A percentile compares a stretch with the other conserved stretches of the same genome.
phyloP scores from a whole-genome alignment of 2,113 vertebrate genomes.

The Conger conger region DNA sequence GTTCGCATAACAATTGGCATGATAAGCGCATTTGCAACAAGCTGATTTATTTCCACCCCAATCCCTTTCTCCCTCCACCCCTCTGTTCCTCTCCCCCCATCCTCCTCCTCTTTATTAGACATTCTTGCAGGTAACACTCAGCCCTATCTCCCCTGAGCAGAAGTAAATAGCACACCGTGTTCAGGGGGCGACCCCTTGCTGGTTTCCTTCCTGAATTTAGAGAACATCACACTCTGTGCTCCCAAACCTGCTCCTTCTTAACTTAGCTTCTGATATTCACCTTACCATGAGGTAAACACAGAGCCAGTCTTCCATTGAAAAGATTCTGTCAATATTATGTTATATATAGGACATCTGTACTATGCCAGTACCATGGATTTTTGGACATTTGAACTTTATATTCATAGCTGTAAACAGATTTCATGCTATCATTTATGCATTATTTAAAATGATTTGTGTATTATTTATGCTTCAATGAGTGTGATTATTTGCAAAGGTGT shows the following conservation, averaged over 20 bases:
- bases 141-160: constrained; percentile 17
- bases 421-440: neutral
- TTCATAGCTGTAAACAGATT: neutral
- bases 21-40: constrained; percentile 31
- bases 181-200: constrained; percentile 41
- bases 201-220: neutral
- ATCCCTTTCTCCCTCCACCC: constrained; percentile 33
- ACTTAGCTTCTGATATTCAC: neutral
- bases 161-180: constrained; percentile 38
- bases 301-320: neutral
- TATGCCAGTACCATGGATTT: neutral
- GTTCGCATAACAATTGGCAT: too few species aligned
- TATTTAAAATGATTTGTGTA: neutral
- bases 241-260: neutral
- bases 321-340: neutral
- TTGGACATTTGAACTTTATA: neutral
- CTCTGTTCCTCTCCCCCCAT: constrained; percentile 31
- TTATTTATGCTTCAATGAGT: neutral
- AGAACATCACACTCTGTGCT: neutral
- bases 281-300: neutral
- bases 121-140: constrained; percentile 48
- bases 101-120: constrained; percentile 44
- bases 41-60: constrained; percentile 46
- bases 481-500: neutral
- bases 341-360: neutral